phyloP scores from a whole-genome alignment of 2,888 invertebrate species.

The Drepanosiphum platanoidis region DNA sequence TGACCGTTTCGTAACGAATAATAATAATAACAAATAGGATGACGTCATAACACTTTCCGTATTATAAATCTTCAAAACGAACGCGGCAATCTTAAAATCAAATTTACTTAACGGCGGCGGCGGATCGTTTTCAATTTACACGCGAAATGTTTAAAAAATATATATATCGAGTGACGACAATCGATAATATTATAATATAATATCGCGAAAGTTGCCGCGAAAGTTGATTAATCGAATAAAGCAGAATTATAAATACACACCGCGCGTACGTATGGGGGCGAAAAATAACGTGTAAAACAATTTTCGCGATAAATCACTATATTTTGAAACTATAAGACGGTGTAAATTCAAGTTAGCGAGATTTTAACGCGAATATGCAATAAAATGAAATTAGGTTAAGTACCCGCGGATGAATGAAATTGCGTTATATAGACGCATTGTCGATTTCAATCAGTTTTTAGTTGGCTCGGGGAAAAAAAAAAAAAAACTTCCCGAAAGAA shows the following conservation, averaged over 20 bases:
- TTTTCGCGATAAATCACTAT: conserved; percentile 42
- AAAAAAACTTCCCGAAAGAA: conserved; percentile 25
- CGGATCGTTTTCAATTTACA: neutral
- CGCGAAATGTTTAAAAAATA: neutral
- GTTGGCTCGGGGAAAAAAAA: neutral
- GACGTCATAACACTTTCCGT: neutral
- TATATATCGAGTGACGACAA: conserved; percentile 24
- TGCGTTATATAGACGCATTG: conserved; percentile 15
- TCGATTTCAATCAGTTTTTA: conserved; percentile 43
- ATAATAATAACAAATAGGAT: neutral
- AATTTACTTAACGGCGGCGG: neutral
- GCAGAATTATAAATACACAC: neutral
- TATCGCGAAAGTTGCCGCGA: neutral
- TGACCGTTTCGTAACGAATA: neutral
- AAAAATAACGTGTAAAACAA: conserved; percentile 10
- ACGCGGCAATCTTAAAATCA: conserved; percentile 1
- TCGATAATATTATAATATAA: no score
- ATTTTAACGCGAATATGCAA: conserved; percentile 37
- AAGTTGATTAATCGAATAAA: conserved; percentile 44
- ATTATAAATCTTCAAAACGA: neutral
- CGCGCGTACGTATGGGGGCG: neutral
- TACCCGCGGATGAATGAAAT: conserved; percentile 3
- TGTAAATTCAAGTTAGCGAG: conserved; percentile 14
- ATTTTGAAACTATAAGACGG: conserved; percentile 36
- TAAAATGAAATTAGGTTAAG: conserved; percentile 55